Percentiles rank a stretch among this genome's conserved stretches.
These are phyloP conservation scores for Pseudomyrmex gracilis DNA, from an alignment of 1,140 invertebrate genomes.

Conservation along the genomic window DNA sequence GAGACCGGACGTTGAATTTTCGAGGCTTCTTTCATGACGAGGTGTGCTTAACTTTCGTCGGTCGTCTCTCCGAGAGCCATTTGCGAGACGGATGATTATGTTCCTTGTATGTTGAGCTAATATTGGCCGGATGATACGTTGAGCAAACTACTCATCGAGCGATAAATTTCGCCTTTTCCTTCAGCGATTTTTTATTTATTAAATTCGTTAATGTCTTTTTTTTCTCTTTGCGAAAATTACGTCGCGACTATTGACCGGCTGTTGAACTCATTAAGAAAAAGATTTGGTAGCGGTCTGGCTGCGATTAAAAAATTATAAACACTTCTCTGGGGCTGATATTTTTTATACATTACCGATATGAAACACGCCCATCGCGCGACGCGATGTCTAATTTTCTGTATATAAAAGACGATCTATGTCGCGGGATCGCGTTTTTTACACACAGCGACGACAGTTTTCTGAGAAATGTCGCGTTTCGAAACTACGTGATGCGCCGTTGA, in stretches of 20 bases:
- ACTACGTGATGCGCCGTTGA: neutral
- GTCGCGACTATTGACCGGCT: neutral
- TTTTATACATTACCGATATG: neutral
- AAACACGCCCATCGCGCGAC: neutral
- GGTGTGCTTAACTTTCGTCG: neutral
- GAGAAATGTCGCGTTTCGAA: neutral
- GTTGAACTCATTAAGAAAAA: neutral
- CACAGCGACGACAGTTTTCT: neutral
- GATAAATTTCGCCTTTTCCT: neutral
- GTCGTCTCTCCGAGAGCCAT: neutral
- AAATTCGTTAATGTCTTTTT: no score
- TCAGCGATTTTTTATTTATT: no score
- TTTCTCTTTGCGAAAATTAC: neutral
- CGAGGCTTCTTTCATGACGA: neutral
- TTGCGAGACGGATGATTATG: neutral
- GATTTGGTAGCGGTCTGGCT: neutral
- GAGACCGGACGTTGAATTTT: neutral
- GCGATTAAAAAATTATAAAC: neutral
- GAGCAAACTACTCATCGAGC: constrained; percentile 5
- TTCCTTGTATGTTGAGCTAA: constrained; percentile 2
- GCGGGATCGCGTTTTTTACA: neutral
- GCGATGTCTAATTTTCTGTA: neutral
- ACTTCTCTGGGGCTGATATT: neutral
- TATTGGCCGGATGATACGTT: constrained; percentile 6
- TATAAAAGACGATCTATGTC: neutral